Evolutionary conservation across 1,140 invertebrate genomes (phyloP).

Genomic region (Carposina sasakii): DNA sequence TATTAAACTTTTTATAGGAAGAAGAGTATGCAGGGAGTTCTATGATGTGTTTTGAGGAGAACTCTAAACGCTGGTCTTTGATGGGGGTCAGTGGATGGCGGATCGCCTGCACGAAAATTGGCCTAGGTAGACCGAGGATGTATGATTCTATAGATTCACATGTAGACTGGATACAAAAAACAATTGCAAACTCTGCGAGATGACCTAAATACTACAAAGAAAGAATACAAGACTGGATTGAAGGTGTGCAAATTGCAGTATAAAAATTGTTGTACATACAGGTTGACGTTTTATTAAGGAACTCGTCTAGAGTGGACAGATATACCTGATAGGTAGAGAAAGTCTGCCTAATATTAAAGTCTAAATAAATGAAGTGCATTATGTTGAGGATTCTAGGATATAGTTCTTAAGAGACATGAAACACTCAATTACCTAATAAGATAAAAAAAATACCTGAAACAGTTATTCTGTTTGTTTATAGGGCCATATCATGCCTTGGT

Average conservation of each 20-base stretch:
- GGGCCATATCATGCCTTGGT: no score
- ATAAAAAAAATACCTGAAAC: no score
- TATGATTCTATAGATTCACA: constrained; percentile 88
- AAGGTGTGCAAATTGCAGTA: no score
- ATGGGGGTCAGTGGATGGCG: constrained; percentile 86
- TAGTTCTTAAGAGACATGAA: constrained; percentile 13
- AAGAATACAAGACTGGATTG: no score
- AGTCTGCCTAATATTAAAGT: constrained; percentile 28
- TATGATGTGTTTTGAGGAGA: constrained; percentile 81
- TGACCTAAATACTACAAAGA: no score
- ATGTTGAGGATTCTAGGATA: no score
- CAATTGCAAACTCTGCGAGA: constrained; percentile 70
- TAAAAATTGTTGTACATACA: no score
- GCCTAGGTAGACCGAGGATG: constrained; percentile 82
- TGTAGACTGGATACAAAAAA: constrained; percentile 85
- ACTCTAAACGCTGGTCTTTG: constrained; percentile 80
- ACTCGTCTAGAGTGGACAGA: not conserved
- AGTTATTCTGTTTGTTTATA: no score
- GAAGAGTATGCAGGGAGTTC: constrained; percentile 90
- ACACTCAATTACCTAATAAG: no score
- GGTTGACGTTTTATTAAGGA: no score
- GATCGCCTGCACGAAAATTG: constrained; percentile 81
- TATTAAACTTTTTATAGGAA: constrained; percentile 72
- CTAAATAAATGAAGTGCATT: constrained; percentile 4
- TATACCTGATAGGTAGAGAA: constrained; percentile 12